Conservation (phyloP, 2,113 vertebrate species). For the Chaetura pelagica region DNA sequence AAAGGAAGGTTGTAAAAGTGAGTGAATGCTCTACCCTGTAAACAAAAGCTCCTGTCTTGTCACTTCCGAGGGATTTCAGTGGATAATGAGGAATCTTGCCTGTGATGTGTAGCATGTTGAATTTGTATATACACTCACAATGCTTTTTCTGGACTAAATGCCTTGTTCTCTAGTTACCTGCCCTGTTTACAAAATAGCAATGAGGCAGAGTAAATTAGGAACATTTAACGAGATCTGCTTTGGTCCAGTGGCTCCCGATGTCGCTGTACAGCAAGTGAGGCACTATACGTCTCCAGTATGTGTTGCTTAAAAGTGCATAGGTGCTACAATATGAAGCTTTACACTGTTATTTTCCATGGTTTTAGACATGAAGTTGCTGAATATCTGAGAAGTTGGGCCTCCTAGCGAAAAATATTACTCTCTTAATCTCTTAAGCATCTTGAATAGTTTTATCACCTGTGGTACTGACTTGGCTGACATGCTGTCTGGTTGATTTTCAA, state of each 20-base stretch:
- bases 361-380: neutral
- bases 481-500: neutral
- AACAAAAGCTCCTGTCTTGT: neutral
- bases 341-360: neutral
- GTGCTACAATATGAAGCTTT: neutral
- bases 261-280: neutral
- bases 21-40: neutral
- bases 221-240: conserved; percentile 18
- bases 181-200: conserved; percentile 16
- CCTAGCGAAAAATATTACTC: neutral
- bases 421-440: neutral
- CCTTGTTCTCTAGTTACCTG: conserved; percentile 3
- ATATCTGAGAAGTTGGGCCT: neutral
- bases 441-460: neutral
- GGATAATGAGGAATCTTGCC: neutral
- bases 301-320: neutral
- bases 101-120: neutral
- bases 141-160: conserved; percentile 12
- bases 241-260: neutral
- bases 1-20: neutral
- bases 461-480: neutral
- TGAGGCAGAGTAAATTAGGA: conserved; percentile 30
- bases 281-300: neutral
- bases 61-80: neutral
- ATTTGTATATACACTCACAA: neutral